Conservation (phyloP, 2,797 vertebrate species). For the Phylloscopus collybita region DNA sequence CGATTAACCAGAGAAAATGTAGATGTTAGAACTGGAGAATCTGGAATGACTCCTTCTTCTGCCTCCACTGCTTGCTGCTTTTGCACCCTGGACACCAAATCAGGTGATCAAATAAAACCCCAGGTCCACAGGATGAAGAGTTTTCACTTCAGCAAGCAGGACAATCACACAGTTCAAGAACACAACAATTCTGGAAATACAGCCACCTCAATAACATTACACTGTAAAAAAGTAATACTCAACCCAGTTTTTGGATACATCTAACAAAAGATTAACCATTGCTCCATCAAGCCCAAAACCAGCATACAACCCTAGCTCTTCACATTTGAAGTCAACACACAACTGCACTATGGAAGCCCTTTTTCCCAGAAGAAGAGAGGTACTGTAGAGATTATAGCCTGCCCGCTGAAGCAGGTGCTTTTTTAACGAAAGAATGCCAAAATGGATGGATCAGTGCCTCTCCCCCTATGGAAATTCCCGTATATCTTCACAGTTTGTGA, state of each 20-base stretch:
- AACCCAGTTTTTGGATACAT: not conserved
- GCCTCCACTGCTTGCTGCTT: constrained; percentile 70
- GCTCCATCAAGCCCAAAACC: not conserved
- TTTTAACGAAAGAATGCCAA: not conserved
- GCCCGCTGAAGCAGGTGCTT: not conserved
- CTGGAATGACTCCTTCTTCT: constrained; percentile 90
- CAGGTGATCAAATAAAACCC: not conserved
- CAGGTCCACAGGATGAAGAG: not conserved
- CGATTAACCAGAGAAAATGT: constrained; percentile 83
- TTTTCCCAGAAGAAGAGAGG: not conserved
- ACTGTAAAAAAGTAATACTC: not conserved
- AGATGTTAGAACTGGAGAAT: constrained; percentile 84
- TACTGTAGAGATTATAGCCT: not conserved
- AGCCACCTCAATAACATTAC: not conserved
- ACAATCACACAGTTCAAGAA: not conserved
- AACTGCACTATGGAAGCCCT: not conserved
- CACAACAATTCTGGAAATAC: not conserved
- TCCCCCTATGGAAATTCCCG: not conserved
- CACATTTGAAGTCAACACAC: not conserved
- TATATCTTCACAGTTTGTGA: not conserved
- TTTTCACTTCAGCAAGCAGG: not conserved
- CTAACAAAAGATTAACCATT: not conserved
- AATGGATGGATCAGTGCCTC: not conserved
- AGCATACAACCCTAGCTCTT: not conserved
- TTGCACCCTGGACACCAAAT: constrained; percentile 53